These are phyloP conservation scores for Rutilus rutilus DNA, from an alignment of 2,113 vertebrate genomes.

Conservation along the genomic window DNA sequence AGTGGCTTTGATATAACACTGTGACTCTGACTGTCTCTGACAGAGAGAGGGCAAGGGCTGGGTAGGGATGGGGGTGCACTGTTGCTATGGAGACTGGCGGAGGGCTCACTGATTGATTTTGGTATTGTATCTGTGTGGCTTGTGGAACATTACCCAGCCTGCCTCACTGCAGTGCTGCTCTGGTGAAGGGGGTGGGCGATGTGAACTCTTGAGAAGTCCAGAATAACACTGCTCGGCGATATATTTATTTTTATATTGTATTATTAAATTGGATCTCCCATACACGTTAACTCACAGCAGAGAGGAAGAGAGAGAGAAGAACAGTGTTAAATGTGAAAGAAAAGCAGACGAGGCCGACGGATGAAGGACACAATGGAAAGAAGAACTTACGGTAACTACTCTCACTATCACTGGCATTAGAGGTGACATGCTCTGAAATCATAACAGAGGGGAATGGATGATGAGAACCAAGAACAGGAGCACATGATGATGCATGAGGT, in stretches of 20 bases:
- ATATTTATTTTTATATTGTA: not conserved
- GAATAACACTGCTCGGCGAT: not conserved
- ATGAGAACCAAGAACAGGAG: constrained; percentile 41
- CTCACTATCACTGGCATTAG: constrained; percentile 99
- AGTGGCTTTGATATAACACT: not conserved
- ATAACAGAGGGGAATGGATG: constrained; percentile 72
- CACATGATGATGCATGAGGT: constrained; percentile 31
- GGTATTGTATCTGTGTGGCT: constrained; percentile 45
- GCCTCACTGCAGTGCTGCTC: constrained; percentile 42
- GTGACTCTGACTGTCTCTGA: constrained; percentile 9
- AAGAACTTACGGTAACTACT: constrained; percentile 99
- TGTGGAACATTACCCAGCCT: constrained; percentile 44
- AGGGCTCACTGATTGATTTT: constrained; percentile 51
- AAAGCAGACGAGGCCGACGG: constrained; percentile 2
- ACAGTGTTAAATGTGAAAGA: constrained; percentile 3
- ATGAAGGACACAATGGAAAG: constrained; percentile 58
- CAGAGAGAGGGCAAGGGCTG: constrained; percentile 1
- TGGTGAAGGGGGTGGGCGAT: not conserved
- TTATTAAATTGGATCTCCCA: not conserved
- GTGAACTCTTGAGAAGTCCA: not conserved
- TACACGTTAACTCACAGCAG: constrained; percentile 8
- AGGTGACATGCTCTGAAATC: constrained; percentile 96
- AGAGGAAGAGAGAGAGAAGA: not conserved
- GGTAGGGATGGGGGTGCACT: constrained; percentile 11
- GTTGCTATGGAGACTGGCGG: constrained; percentile 58